Evolutionary conservation across 30 jellyfish, hydroid and myxozoan species (phyloP), one percentile per base, ranked within the genome.

Genomic region (Mastigias papua): DNA sequence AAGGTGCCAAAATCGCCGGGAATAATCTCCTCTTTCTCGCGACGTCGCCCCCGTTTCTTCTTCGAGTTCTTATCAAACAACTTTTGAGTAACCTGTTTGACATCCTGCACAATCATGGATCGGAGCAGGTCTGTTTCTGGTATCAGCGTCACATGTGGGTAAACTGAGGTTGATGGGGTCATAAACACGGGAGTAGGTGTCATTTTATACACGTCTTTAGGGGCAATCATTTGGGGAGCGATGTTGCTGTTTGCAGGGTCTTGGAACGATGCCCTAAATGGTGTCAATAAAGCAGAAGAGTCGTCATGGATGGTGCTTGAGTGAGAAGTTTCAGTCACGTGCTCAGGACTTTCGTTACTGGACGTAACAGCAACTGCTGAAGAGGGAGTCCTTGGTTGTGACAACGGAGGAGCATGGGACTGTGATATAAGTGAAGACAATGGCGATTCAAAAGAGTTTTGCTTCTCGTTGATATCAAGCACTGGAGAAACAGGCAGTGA

Each of bases 91-190:
- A 88, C 96, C 33, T 77, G 96, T 21, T 88, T 88, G 64, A 88
- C 96, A 61, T 88, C 96, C 35, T 88, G 91, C 29, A 80, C 96
- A 28, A 88, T 88, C 96, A 88, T 88, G 25, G 88, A 75, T 6
- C 96, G 96, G 4, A 88, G 90, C 26, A 88, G 88, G 34, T 78
- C 91, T 10, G 86, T 73, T 57, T 80, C 91, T 25, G 96, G 96
- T 31, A 71, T 71, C 58, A 71, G 78, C 1, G 91, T 88, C 35
- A 88, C 91, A 37, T 76, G 90, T 9, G 90, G 96, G 71, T 76
- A 87, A 17, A 76, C 48, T 0, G 94, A 73, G 35, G 82, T 0
- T 32, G 94, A 61, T 8, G 81, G 94, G 65, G 88, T 73, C 94
- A 85, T 85, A 69, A 68, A 85, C 42, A 85, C 81, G 29, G 94